Conservation (phyloP, 1,140 invertebrate genomes). For the Drosophila tristis region DNA sequence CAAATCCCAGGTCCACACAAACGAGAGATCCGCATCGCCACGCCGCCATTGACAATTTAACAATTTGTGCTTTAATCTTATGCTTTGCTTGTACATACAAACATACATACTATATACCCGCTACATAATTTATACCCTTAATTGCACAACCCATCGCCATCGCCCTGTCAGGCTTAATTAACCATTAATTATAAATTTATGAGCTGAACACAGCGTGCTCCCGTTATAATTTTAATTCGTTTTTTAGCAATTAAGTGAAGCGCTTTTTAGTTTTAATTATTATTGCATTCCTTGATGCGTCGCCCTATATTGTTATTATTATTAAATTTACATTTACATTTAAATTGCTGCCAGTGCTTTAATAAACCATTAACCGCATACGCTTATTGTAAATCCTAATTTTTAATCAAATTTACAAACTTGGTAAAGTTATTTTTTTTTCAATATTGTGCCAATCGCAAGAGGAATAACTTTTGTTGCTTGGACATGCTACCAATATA, state of each 20-base stretch:
- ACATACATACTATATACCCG: constrained; percentile 10
- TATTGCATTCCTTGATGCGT: background rate
- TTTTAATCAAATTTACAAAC: constrained; percentile 41
- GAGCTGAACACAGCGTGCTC: constrained; percentile 47
- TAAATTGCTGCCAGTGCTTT: constrained; percentile 44
- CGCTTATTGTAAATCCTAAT: constrained; percentile 35
- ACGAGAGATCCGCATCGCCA: constrained; percentile 38
- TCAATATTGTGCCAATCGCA: constrained; percentile 73
- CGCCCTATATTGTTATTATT: constrained; percentile 12
- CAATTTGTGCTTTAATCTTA: constrained; percentile 45
- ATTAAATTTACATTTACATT: background rate
- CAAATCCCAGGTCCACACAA: constrained; percentile 27
- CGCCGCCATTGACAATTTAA: constrained; percentile 36
- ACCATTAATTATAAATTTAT: constrained; percentile 32
- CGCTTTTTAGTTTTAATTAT: constrained; percentile 21
- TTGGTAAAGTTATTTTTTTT: constrained; percentile 48
- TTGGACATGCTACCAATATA: constrained; percentile 4
- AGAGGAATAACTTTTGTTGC: constrained; percentile 52
- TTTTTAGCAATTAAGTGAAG: constrained; percentile 37
- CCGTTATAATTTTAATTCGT: constrained; percentile 39
- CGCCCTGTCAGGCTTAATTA: constrained; percentile 23
- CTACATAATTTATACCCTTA: constrained; percentile 56
- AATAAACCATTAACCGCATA: constrained; percentile 44
- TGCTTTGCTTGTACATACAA: constrained; percentile 45
- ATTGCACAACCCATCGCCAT: constrained; percentile 30